phyloP scores from a whole-genome alignment of 2,113 vertebrate genomes.

The Strigops habroptila region DNA sequence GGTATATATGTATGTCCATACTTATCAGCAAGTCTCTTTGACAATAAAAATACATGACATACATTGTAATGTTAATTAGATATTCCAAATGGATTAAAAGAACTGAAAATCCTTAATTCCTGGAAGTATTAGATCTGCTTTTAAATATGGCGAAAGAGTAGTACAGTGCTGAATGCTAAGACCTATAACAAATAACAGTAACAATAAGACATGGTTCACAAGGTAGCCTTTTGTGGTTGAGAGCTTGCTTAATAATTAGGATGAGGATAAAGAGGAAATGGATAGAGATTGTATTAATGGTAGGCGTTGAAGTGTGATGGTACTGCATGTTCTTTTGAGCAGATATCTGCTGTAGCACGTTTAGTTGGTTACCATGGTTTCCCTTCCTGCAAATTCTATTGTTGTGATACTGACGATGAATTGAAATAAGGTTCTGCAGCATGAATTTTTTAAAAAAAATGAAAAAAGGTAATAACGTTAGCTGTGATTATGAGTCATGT shows the following conservation, averaged over 20 bases:
- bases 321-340: conserved; percentile 77
- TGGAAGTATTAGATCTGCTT: conserved; percentile 45
- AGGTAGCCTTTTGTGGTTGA: conserved; percentile 42
- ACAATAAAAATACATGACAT: conserved; percentile 19
- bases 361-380: conserved; percentile 82
- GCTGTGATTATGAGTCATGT: conserved; percentile 37
- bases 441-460: conserved; percentile 16
- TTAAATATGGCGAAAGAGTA: conserved; percentile 38
- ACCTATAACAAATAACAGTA: conserved; percentile 26
- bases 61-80: conserved; percentile 21
- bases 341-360: conserved; percentile 66
- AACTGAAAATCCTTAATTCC: conserved; percentile 33
- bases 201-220: conserved; percentile 21
- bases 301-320: conserved; percentile 70
- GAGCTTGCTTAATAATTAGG: conserved; percentile 65
- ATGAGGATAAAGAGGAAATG: conserved; percentile 57
- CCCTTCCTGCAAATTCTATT: conserved; percentile 71
- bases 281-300: conserved; percentile 62
- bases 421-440: conserved; percentile 64
- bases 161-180: background rate
- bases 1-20: background rate
- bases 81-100: conserved; percentile 29
- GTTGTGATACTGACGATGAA: conserved; percentile 67
- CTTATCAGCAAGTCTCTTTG: background rate
- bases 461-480: conserved; percentile 26